Evolutionary conservation across 2,888 invertebrate species (phyloP).

Genomic region (Rhyacophila evoluta): DNA sequence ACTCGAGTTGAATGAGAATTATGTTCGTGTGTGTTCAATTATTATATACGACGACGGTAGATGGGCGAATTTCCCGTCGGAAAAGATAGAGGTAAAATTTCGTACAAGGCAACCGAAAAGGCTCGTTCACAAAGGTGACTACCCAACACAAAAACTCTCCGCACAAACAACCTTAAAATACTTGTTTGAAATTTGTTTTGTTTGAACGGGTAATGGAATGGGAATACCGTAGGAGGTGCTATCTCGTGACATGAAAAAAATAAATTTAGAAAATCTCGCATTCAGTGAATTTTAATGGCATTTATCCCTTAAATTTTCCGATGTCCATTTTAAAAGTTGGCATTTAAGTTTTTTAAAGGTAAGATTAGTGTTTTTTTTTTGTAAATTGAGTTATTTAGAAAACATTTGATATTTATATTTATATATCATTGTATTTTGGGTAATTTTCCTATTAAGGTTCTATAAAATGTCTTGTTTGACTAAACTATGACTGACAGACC

Average conservation of each 20-base stretch:
- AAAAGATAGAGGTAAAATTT: background rate
- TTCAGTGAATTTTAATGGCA: background rate
- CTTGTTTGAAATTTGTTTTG: slow-evolving; percentile 24
- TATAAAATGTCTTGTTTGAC: too few relatives aligned
- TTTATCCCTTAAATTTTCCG: background rate
- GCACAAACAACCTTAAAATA: slow-evolving; percentile 7
- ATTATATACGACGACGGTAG: background rate
- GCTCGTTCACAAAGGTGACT: slow-evolving; percentile 14
- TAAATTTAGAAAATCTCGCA: background rate
- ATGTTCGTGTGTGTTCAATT: background rate
- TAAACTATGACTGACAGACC: too few relatives aligned
- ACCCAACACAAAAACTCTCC: background rate
- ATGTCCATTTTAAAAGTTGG: background rate
- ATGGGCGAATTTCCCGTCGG: background rate
- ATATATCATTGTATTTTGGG: too few relatives aligned
- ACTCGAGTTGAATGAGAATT: background rate
- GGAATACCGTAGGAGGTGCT: background rate
- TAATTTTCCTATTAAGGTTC: too few relatives aligned
- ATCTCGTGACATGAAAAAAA: background rate
- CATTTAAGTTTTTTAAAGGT: too few relatives aligned
- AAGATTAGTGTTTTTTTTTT: too few relatives aligned
- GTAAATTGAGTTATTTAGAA: too few relatives aligned
- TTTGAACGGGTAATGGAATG: background rate
- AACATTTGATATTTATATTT: too few relatives aligned
- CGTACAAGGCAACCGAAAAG: background rate